Evolutionary conservation across 2,888 invertebrate species (phyloP), one percentile per base, ranked within the genome.

Genomic region (Podotricha telesiphe): DNA sequence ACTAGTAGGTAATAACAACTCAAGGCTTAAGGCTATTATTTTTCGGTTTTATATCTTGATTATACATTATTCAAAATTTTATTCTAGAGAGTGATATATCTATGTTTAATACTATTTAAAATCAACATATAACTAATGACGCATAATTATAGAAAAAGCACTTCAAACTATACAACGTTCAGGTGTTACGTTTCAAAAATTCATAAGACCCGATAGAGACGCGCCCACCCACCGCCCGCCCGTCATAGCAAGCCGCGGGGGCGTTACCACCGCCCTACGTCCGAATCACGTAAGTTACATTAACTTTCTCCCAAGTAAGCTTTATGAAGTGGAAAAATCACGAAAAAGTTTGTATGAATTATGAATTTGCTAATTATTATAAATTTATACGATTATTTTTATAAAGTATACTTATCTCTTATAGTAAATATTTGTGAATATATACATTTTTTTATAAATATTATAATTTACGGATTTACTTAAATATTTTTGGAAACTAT

Each of bases 201-300:
- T 84, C 75, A 82, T 81, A 81, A 84, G n/a, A 81, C 84, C 85
- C 78, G 85, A 85, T 86, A 88, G 82, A 78, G 76, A 59, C 58
- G 85, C 82, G 80, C 83, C 89, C 91, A 91, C 91, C 91, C 90
- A 90, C 88, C 88, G 89, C 88, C 91, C 91, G 91, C 89, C 89
- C 89, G 89, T 80, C 84, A 80, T 80, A 80, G 75, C 76, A 77
- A 53, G 70, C 80, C 84, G 80, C 86, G 88, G 90, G 91, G 91
- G 91, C 91, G 91, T 91, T 82, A 88, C 91, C 91, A 84, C 91
- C 91, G 91, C 92, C 92, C 91, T 91, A 88, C 85, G 81, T 83
- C 81, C 82, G 85, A 82, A 72, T 76, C 75, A 75, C 77, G 76
- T 78, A 75, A 80, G 77, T 77, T 77, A 75, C 72, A 80, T 77